Evolutionary conservation across 1,140 invertebrate species (phyloP), one percentile per base, ranked within the genome.

Genomic region (Drosophila sulfurigaster): DNA sequence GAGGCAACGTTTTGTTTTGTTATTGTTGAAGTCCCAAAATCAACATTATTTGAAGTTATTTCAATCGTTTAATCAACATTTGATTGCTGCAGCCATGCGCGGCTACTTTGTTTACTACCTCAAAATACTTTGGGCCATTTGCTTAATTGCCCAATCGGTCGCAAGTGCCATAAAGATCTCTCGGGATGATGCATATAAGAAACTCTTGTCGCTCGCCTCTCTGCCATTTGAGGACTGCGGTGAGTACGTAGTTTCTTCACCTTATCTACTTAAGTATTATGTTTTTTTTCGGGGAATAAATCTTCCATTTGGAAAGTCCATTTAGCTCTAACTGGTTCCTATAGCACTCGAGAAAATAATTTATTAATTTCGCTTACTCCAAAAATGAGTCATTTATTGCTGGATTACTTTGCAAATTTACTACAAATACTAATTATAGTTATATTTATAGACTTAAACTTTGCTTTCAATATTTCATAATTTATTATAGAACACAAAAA

Each of bases 191-290:
- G 85, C 63, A 16, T 85, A 85, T 45, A 89, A 89, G 30, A 89
- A 90, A 54, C 60, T 71, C 5, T 20, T 81, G 25, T 45, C 81
- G 20, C 13, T 89, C 5, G 72, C 51, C 35, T 89, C 83, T n/a
- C 35, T 89, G 25, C 75, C 85, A 1, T 89, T 89, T 7, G 85
- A 89, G 65, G 85, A 89, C 46, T 89, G 85, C 66, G 85, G 85
- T 89, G 45, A 89, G 85, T 89, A 2, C 2, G 8, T 54, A 45
- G 8, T 20, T 56, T 45, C 4, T 35, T 38, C 32, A 35, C 32
- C 51, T 52, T 52, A 52, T 64, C 28, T 52, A 7, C 6, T 38
- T 52, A 41, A 15, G 16, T 20, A n/a, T 64, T 59, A 4, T 11
- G 1, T 30, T 45, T 32, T 48, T 20, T 6, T 13, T 52, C 28